Percentiles rank a stretch among this genome's conserved stretches.
phyloP scores from a whole-genome alignment of 1,140 invertebrate species.

The Anadara kagoshimensis region DNA sequence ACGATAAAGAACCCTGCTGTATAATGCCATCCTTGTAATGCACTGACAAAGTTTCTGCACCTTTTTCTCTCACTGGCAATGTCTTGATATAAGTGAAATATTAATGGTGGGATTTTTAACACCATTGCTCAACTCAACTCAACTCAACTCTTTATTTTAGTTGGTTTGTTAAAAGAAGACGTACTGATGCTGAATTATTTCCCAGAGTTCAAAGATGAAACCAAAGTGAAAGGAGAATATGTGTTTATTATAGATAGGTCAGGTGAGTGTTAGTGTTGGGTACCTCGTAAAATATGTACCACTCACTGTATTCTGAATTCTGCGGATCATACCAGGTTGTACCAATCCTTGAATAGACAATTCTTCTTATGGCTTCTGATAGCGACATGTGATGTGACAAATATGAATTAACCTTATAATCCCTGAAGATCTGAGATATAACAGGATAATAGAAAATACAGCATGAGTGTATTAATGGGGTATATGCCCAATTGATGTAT shows the following conservation, averaged over 20 bases:
- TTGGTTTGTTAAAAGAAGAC: conserved; percentile 24
- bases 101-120: too few relatives aligned
- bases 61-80: too few relatives aligned
- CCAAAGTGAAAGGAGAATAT: conserved; percentile 19
- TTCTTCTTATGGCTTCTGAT: not conserved
- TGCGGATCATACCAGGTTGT: not conserved
- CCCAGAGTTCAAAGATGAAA: conserved; percentile 12
- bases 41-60: too few relatives aligned
- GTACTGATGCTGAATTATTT: conserved; percentile 34
- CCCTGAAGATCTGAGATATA: not conserved
- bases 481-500: too few relatives aligned
- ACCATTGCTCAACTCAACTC: too few relatives aligned
- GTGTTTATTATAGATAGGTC: conserved; percentile 37
- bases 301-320: not conserved
- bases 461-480: too few relatives aligned
- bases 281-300: not conserved
- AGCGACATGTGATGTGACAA: not conserved
- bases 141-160: too few relatives aligned
- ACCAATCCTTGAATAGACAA: not conserved
- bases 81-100: too few relatives aligned
- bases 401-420: not conserved
- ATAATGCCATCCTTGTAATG: too few relatives aligned
- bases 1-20: too few relatives aligned
- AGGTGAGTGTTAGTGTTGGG: conserved; percentile 7
- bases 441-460: too few relatives aligned